Conservation (phyloP, 2,888 invertebrate species). For the Mimachlamys varia region DNA sequence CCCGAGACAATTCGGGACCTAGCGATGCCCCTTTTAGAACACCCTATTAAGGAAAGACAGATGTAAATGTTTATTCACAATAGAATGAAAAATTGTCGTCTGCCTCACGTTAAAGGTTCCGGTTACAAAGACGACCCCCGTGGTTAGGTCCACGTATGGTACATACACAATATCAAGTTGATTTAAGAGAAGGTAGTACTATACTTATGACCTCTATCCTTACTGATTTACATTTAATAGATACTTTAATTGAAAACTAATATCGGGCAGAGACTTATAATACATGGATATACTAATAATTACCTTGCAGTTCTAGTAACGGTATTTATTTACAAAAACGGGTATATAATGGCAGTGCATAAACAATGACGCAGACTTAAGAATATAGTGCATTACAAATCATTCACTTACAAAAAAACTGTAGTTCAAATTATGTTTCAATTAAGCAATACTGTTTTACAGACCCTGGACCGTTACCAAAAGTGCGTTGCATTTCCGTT, state of each 20-base stretch:
- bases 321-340: not conserved
- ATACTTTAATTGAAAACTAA: not conserved
- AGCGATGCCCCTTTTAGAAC: not conserved
- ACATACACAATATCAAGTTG: not conserved
- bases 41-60: not conserved
- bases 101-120: not conserved
- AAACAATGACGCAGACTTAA: not conserved
- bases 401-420: too few species aligned
- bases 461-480: too few species aligned
- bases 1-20: not conserved
- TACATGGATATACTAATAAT: not conserved
- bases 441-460: too few species aligned
- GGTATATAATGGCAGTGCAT: too few species aligned
- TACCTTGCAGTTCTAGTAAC: not conserved
- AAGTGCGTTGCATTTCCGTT: too few species aligned
- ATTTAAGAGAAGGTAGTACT: not conserved
- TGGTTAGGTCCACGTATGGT: not conserved
- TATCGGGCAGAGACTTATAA: not conserved
- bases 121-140: slow-evolving; percentile 24
- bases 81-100: slow-evolving; percentile 24
- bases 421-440: too few species aligned
- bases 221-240: not conserved
- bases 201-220: not conserved
- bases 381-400: too few species aligned
- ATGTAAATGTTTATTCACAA: not conserved